Conservation (phyloP, 2,113 vertebrate species). For the Hipposideros armiger region DNA sequence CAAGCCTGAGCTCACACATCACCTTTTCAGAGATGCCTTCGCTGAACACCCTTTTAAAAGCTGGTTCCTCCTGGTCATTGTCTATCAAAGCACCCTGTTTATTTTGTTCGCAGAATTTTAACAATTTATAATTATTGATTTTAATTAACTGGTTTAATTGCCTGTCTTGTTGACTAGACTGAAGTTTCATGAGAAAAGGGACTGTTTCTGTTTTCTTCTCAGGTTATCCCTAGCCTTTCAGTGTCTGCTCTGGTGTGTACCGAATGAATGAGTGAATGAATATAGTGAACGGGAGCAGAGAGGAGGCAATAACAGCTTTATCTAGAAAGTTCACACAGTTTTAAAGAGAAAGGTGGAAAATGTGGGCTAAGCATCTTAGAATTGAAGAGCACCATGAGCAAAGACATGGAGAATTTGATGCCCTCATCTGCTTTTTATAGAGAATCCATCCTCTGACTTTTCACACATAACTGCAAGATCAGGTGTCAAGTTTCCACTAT, state of each 20-base stretch:
- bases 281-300: background rate
- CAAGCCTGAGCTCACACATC: background rate
- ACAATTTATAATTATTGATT: constrained; percentile 7
- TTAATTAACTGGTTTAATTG: constrained; percentile 46
- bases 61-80: background rate
- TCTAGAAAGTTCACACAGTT: background rate
- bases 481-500: background rate
- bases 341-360: constrained; percentile 23
- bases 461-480: background rate
- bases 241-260: background rate
- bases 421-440: background rate
- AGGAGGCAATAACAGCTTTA: background rate
- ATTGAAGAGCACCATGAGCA: background rate
- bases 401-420: background rate
- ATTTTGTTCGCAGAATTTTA: background rate
- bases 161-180: background rate
- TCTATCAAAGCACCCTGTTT: background rate
- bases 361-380: too few species aligned
- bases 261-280: background rate
- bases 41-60: background rate
- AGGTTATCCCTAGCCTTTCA: background rate
- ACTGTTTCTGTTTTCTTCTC: background rate
- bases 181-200: background rate
- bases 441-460: background rate
- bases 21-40: background rate